Conservation (phyloP, 2,888 invertebrate species). For the Eupithecia abbreviata region DNA sequence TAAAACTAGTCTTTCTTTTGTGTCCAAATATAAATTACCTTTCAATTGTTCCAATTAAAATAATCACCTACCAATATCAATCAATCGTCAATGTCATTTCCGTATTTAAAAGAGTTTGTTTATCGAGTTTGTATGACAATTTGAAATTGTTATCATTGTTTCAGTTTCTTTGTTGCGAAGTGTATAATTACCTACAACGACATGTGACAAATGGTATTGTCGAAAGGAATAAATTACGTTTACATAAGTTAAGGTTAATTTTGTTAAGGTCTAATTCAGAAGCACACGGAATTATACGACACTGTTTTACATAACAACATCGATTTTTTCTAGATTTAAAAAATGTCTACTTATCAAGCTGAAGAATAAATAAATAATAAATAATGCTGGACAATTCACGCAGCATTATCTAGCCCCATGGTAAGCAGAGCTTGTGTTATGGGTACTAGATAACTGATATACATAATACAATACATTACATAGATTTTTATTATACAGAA, state of each 20-base stretch:
- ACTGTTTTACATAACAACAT: too few species aligned
- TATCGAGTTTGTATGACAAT: not conserved
- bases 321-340: too few species aligned
- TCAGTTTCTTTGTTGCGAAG: conserved; percentile 60
- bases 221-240: conserved; percentile 58
- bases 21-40: not conserved
- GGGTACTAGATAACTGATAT: too few species aligned
- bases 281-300: not conserved
- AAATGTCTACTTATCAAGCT: too few species aligned
- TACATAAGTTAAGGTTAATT: conserved; percentile 43
- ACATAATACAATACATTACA: too few species aligned
- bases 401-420: too few species aligned
- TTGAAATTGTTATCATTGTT: conserved; percentile 29
- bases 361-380: too few species aligned
- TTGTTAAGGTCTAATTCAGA: conserved; percentile 29
- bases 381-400: too few species aligned
- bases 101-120: conserved; percentile 30
- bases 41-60: conserved; percentile 23
- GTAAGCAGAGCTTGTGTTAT: too few species aligned
- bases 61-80: conserved; percentile 24
- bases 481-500: too few species aligned
- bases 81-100: conserved; percentile 29
- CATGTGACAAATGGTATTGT: conserved; percentile 57
- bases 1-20: not conserved
- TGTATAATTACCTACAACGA: conserved; percentile 53